phyloP scores from a whole-genome alignment of 2,888 invertebrate species.

The Hoplodrina blanda region DNA sequence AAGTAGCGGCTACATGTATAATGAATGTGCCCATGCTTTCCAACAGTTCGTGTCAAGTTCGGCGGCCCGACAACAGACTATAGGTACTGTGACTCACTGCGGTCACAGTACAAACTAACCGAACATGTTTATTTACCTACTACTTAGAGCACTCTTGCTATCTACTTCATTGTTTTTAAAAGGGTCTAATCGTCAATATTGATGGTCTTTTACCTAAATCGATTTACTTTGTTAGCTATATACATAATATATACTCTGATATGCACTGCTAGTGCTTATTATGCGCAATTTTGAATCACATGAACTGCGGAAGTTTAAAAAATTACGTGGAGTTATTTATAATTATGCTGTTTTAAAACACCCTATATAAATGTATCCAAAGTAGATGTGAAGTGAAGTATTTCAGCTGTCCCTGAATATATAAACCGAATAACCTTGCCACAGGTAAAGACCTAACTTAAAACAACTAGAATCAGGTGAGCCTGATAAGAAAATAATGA shows the following conservation, averaged over 20 bases:
- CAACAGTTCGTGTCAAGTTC: slow-evolving; percentile 60
- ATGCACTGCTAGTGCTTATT: no score
- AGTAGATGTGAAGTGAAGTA: background rate
- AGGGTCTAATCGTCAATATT: slow-evolving; percentile 28
- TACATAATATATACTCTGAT: background rate
- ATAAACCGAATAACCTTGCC: background rate
- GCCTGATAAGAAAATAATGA: background rate
- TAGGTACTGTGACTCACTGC: slow-evolving; percentile 61
- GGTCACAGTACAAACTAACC: slow-evolving; percentile 55
- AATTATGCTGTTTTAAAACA: background rate
- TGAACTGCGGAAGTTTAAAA: background rate
- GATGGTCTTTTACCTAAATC: background rate
- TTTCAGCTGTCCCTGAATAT: background rate
- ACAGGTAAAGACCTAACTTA: background rate
- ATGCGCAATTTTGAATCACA: background rate
- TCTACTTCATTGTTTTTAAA: slow-evolving; percentile 16
- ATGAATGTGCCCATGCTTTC: slow-evolving; percentile 48
- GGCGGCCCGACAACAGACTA: slow-evolving; percentile 32
- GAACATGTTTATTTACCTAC: slow-evolving; percentile 69
- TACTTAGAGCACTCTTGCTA: slow-evolving; percentile 54
- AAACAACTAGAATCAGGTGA: slow-evolving; percentile 10
- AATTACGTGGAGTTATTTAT: no score
- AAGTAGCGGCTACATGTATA: slow-evolving; percentile 39
- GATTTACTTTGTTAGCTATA: background rate
- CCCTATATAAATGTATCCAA: background rate